Evolutionary conservation across 2,888 invertebrate genomes (phyloP).

Genomic region (Isoperla grammatica): DNA sequence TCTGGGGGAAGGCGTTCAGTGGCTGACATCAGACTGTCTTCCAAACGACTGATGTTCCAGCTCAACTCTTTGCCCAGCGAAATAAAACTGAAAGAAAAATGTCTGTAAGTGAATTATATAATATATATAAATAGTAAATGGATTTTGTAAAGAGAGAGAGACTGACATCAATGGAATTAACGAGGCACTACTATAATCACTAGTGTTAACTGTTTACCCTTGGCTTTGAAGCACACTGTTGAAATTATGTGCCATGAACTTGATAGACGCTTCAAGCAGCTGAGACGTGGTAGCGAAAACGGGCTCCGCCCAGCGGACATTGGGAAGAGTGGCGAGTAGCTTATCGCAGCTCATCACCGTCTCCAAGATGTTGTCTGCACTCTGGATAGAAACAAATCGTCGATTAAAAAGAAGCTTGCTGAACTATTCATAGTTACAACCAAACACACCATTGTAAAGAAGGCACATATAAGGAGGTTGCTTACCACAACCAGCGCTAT

Average conservation of each 20-base stretch:
- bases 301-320: constrained; percentile 76
- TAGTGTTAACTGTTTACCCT: constrained; percentile 37
- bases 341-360: constrained; percentile 80
- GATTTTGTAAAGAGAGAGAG: too few relatives aligned
- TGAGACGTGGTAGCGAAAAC: constrained; percentile 72
- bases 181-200: too few relatives aligned
- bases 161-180: too few relatives aligned
- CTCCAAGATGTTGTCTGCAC: constrained; percentile 74
- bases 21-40: constrained; percentile 72
- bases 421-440: too few relatives aligned
- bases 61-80: constrained; percentile 62
- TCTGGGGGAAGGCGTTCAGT: constrained; percentile 75
- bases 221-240: constrained; percentile 65
- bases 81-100: constrained; percentile 50
- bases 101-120: too few relatives aligned
- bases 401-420: too few relatives aligned
- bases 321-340: constrained; percentile 67
- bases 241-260: constrained; percentile 73
- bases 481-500: too few relatives aligned
- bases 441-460: too few relatives aligned
- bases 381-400: constrained; percentile 44
- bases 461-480: too few relatives aligned
- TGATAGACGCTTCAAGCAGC: constrained; percentile 72
- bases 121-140: too few relatives aligned
- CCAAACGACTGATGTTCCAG: constrained; percentile 68